Evolutionary conservation across 2,888 invertebrate genomes (phyloP).

Genomic region (Mesochorus sp.): DNA sequence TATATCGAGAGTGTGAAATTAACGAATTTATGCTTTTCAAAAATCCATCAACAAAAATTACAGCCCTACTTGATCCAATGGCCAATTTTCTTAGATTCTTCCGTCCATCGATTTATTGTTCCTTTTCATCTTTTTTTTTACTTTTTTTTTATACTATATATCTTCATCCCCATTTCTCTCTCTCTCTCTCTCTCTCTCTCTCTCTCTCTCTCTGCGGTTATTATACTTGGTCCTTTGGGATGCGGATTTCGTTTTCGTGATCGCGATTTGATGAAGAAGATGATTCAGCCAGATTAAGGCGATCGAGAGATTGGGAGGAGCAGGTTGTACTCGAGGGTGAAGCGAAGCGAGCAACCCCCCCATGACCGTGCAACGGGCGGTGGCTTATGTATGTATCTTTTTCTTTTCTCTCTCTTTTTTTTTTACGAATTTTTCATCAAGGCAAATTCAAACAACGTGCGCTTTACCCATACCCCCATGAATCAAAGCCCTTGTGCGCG

Average conservation of each 20-base stretch:
- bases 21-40: no score
- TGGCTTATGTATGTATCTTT: no score
- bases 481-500: slow-evolving; percentile 22
- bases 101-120: background rate
- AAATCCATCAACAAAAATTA: background rate
- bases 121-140: slow-evolving; percentile 8
- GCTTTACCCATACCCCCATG: slow-evolving; percentile 18
- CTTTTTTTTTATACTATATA: no score
- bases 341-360: slow-evolving; percentile 8
- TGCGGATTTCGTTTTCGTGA: slow-evolving; percentile 49
- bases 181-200: background rate
- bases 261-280: slow-evolving; percentile 60
- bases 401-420: no score
- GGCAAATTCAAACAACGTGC: slow-evolving; percentile 45
- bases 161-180: background rate
- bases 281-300: slow-evolving; percentile 59
- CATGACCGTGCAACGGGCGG: background rate
- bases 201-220: slow-evolving; percentile 31
- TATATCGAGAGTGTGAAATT: no score
- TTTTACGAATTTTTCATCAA: slow-evolving; percentile 57
- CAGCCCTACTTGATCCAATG: background rate
- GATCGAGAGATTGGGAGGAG: slow-evolving; percentile 49
- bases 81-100: background rate
- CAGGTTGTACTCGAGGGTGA: slow-evolving; percentile 29
- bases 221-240: slow-evolving; percentile 35